phyloP scores from a whole-genome alignment of 1,140 invertebrate species.

The Theocolax elegans region DNA sequence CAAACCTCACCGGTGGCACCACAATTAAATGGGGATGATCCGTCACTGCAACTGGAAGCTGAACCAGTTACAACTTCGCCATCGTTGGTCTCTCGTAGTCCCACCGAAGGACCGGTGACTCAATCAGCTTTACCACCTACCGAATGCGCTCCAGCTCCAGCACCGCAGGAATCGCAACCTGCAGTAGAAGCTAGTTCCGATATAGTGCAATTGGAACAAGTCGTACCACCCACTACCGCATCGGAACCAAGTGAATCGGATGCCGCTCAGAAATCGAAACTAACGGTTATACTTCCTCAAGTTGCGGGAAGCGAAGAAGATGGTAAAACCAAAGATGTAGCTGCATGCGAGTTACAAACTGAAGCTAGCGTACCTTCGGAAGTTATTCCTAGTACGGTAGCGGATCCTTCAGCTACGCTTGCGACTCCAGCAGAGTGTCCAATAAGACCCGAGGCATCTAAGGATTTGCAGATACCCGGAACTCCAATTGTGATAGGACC shows the following conservation, averaged over 20 bases:
- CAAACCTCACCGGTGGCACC: no score
- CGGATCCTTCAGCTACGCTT: no score
- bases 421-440: not conserved
- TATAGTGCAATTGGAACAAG: no score
- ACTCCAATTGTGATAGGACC: conserved; percentile 57
- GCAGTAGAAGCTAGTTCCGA: not conserved
- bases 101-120: not conserved
- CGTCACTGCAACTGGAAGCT: not conserved
- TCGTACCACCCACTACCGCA: no score
- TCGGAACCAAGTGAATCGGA: not conserved
- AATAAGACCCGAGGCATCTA: conserved; percentile 43
- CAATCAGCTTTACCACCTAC: not conserved
- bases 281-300: conserved; percentile 5
- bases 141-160: not conserved
- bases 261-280: not conserved
- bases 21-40: conserved; percentile 1
- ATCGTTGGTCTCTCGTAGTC: not conserved
- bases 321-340: not conserved
- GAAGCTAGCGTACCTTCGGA: no score
- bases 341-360: not conserved
- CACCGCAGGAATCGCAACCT: not conserved
- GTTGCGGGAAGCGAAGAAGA: not conserved
- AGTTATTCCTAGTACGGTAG: no score
- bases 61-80: not conserved
- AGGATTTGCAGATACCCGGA: conserved; percentile 47